Percentiles rank a stretch among this genome's conserved stretches.
These are phyloP conservation scores for roundworm (Caenorhabditis elegans) DNA, from an alignment of 1,140 invertebrate genomes.

Conservation along the genomic window WBcel235 BX284602.5:11211001-11211500, in stretches of 20 bases:
- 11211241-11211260: not conserved
- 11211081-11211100: no score
- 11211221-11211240: not conserved
- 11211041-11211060: not conserved
- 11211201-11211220: not conserved
- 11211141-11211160: not conserved
- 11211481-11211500: not conserved
- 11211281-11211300: not conserved
- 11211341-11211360: not conserved
- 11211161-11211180: not conserved
- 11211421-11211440: not conserved
- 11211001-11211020: not conserved
- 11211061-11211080: not conserved
- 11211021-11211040: no score
- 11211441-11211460: not conserved
- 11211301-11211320: not conserved
- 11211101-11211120: not conserved
- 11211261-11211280: not conserved
- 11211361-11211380: not conserved
- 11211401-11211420: not conserved
- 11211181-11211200: not conserved
- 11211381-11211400: not conserved
- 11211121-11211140: slow-evolving; percentile 1
- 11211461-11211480: not conserved
- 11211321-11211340: slow-evolving; percentile 17